Evolutionary conservation across 2,113 vertebrate genomes (phyloP), one percentile per base, ranked within the genome.

Genomic region (Spea bombifrons): DNA sequence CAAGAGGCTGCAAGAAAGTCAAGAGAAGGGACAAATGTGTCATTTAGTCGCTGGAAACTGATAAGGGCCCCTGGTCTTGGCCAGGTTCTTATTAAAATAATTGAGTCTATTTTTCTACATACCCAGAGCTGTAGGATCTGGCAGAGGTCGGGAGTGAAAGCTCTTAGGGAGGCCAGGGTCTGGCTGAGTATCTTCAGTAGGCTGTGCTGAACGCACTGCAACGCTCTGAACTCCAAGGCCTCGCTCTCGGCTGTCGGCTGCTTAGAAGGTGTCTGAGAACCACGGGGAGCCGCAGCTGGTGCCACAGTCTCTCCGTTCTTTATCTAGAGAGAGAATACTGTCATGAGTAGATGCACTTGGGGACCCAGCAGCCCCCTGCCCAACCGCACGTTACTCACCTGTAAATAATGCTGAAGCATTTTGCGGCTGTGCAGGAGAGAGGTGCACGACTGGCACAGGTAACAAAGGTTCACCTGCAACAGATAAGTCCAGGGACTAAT

Each of bases 151-250:
- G 97, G 97, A 59, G 96, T 99, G 90, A 99, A 99, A 75, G 95
- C 95, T 76, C 96, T 95, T 83, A 99, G 87, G 1, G 96, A 92
- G 0, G 96, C 97, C 3, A 99, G 88, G 0, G 94, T 97, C 82
- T 97, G 96, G 87, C 96, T 97, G 81, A 99, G 96, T 90, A 99
- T 98, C 89, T 96, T 96, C n/a, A 99, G 85, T 4, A 99, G 94
- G 75, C 96, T 95, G 82, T 95, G 96, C 89, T 98, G 97, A 48
- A 99, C 96, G 0, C 89, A 88, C 3, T 94, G 90, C 84, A 99
- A 83, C 0, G 95, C 96, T 65, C 92, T 95, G 85, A 95, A 94
- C 88, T 98, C 95, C 0, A 90, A 89, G 49, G 94, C 95, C 83
- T 97, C 95, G 0, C 91, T 84, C 86, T 98, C 95, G 0, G 92